Evolutionary conservation across 2,113 vertebrate species (phyloP).

Genomic region (Propithecus coquereli): DNA sequence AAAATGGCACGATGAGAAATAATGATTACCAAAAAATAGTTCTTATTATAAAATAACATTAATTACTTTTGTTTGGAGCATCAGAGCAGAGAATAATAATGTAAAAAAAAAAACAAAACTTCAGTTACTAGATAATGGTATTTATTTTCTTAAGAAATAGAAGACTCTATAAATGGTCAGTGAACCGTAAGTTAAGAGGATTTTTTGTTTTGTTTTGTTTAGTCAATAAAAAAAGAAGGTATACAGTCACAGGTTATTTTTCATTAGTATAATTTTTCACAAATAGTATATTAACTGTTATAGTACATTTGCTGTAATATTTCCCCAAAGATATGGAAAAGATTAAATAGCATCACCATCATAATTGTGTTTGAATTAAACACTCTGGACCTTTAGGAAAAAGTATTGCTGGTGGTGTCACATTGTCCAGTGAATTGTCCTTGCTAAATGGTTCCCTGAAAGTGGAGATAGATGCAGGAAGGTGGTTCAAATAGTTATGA

Average conservation of each 20-base stretch:
- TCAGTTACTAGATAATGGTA: background rate
- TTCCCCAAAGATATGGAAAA: background rate
- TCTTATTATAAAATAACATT: background rate
- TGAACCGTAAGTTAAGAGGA: background rate
- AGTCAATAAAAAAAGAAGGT: background rate
- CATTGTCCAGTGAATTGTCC: background rate
- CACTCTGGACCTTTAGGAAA: background rate
- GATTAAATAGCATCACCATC: background rate
- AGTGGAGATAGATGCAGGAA: background rate
- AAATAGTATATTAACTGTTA: background rate
- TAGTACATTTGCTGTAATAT: background rate
- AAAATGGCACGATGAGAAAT: background rate
- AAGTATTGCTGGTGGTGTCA: background rate
- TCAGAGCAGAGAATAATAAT: background rate
- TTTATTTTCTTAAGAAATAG: constrained; percentile 16
- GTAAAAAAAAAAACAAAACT: background rate
- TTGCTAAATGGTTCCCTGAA: background rate
- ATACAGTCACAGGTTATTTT: background rate
- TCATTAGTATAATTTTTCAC: background rate
- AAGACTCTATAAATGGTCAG: background rate
- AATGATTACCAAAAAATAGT: background rate
- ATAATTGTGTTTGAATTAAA: background rate
- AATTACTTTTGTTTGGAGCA: background rate
- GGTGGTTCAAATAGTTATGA: background rate
- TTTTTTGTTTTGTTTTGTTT: background rate